Base-by-base conservation (phyloP, 2,888 invertebrate species). In the Ichneumon xanthorius region DNA sequence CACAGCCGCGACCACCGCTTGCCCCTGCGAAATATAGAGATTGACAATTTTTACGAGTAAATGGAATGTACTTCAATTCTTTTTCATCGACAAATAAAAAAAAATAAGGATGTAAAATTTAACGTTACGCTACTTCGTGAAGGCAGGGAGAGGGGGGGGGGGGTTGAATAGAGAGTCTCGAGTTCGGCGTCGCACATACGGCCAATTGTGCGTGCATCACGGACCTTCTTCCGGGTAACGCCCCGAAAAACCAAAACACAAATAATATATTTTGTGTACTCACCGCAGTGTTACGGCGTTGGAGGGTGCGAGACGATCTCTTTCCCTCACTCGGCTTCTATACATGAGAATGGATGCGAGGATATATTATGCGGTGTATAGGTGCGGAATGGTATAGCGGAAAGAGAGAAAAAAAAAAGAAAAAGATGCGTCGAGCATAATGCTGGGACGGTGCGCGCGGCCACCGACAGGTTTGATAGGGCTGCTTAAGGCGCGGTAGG, bases 241-340 rank as follows among this genome's bases (percentile, higher is more conserved):
- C 93, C 93, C 92, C 89, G 88, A 91, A 92, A 92, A 93, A 93
- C 93, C 92, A 93, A 93, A 93, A 93, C 91, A 93, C 93, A 93
- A 93, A 93, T 93, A 93, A 92, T 90, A 87, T 83, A 85, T 82
- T 68, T 80, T 77, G 80, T 82, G 78, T 81, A 82, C 75, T 86
- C 82, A 89, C 92, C 90, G 89, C 91, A 90, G 82, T 71, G 80
- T 81, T 79, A 80, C 73, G 67, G 71, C 55, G 70, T n/a, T 84
- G 84, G 82, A 86, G 84, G 88, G 89, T 86, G 86, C 88, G 87
- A 86, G 83, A 48, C 68, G 73, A 68, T 68, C 61, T 40, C 73
- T 50, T 16, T 16, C 45, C 16, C 45, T 45, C 45, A 14, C 68
- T 53, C 26, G 50, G 30, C 30, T 53, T 40, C 16, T 68, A 78